Base-by-base conservation (phyloP, 2,888 invertebrate species). In the Tolmerus cingulatus region DNA sequence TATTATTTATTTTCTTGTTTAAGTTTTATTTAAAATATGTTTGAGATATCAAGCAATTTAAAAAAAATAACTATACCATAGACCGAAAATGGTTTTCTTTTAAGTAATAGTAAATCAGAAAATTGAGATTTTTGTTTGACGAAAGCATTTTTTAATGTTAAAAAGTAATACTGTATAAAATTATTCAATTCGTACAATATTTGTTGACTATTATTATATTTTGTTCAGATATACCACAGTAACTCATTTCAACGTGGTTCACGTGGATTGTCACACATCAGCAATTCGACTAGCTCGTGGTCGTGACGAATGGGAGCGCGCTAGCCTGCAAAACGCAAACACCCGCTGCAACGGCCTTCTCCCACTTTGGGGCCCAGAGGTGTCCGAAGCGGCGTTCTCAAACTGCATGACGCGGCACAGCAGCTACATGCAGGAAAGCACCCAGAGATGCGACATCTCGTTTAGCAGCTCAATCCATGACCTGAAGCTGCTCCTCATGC, bases 271-370 rank as follows among this genome's bases (percentile, higher is more conserved):
- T 91, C 99, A 99, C 93, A 97, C 98, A 94, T 97, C 97, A 0
- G 99, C 99, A 37, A 98, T 99, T 81, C 94, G 98, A 87, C 92
- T 95, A 89, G 95, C 95, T 0, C 93, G 95, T 27, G 92, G 94
- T 27, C 95, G 99, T 87, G 98, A 99, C 90, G 99, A 99, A 92
- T 99, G 99, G 99, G 99, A 99, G 92, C 97, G 98, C 88, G 99
- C 99, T 0, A 98, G 98, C 5, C 93, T 99, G 74, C 99, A 99
- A 93, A 99, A 99, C 93, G 98, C 98, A 1, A 99, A 99, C 91
- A 99, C 99, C 0, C 96, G 97, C 89, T 99, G 99, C 93, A 99
- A 99, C 93, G 99, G 99, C 0, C 93, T 99, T 88, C 93, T 99
- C 89, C 99, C 99, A 0, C 93, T 99, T 79, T 99, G 99, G 98